Base-by-base conservation (phyloP, 1,140 invertebrate genomes). In the Brachystomella parvula region DNA sequence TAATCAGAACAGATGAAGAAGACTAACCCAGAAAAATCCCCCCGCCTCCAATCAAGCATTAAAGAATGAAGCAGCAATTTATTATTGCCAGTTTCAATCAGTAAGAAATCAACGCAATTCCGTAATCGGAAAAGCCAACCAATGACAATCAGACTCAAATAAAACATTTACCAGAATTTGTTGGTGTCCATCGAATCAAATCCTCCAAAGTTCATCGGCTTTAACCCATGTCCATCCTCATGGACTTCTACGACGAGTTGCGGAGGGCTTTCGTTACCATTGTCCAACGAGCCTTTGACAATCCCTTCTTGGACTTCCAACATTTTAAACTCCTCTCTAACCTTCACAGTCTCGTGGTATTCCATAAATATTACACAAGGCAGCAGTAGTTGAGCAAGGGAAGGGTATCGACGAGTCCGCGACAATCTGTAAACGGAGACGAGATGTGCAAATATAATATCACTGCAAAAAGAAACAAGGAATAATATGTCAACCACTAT, bases 1-100 rank as follows among this genome's bases (percentile, higher is more conserved):
- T 17, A 12, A 83, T 6, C 85, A 86, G 76, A 85, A 82, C 30
- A 85, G 86, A 76, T 53, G 12, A 9, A 15, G 24, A 24, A 19
- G 6, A 53, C 12, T 19, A 53, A 86, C 82, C 53, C 87, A 89
- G 73, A 86, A 74, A 64, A 74, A 73, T 53, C 49, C 6, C 49
- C 49, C 9, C 12, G 49, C 49, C 49, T 53, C 24, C n/a, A n/a
- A n/a, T n/a, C n/a, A n/a, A n/a, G n/a, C n/a, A n/a, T n/a, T 15
- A 15, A 24, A 24, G 49, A 9, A 26, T 24, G 24, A 53, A 53
- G 49, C 49, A 53, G 49, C 9, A 9, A 19, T 17, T 53, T 53
- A 19, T 39, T 9, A 39, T 39, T 39, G 35, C 35, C 19, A 39
- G 6, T 53, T 24, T 15, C 24, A 53, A 53, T 19, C 49, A 53